Percentiles rank a stretch among this genome's conserved stretches.
phyloP scores from a whole-genome alignment of 2,888 invertebrate genomes.

The Eurois occulta region DNA sequence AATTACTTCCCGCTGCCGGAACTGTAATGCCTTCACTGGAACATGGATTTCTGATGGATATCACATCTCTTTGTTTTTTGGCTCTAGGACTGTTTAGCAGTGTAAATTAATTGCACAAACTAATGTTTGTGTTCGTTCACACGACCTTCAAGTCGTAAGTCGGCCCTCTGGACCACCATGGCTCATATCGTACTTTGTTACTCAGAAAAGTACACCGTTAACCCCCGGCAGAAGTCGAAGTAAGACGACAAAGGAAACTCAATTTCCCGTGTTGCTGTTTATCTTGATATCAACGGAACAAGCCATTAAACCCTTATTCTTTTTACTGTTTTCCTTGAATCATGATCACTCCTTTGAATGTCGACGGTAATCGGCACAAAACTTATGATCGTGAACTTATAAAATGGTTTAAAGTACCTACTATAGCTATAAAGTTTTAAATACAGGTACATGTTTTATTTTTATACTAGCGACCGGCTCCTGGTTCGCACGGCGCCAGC shows the following conservation, averaged over 20 bases:
- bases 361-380: not conserved
- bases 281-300: not conserved
- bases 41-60: not conserved
- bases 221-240: not conserved
- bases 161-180: not conserved
- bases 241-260: not conserved
- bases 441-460: not conserved
- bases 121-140: not conserved
- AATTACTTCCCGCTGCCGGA: not conserved
- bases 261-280: not conserved
- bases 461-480: not conserved
- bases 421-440: not conserved
- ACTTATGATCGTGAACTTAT: not conserved
- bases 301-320: not conserved
- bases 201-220: not conserved
- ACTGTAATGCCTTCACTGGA: not conserved
- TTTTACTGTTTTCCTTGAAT: not conserved
- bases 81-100: not conserved
- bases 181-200: not conserved
- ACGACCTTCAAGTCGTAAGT: not conserved
- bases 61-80: not conserved
- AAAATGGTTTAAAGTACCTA: not conserved
- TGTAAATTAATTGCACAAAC: not conserved
- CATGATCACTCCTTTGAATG: not conserved
- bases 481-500: not conserved